Evolutionary conservation across 2,113 vertebrate genomes (phyloP), one percentile per base, ranked within the genome.

Genomic region (Pachypanchax playfairii): DNA sequence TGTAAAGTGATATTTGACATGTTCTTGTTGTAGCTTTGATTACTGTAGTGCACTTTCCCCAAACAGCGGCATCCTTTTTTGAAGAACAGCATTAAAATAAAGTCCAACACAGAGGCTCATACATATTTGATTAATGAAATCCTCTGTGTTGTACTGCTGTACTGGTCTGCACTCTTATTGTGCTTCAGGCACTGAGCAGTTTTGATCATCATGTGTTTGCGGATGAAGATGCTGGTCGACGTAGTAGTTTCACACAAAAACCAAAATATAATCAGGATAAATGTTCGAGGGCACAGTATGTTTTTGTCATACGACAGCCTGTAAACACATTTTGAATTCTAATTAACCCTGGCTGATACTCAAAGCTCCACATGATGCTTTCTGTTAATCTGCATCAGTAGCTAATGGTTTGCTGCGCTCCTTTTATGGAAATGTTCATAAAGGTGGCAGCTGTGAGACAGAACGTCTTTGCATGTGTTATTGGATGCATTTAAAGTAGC

Each of bases 121-220:
- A 9, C 76, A 86, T 83, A 76, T 84, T 89, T 88, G 77, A 87
- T 74, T 68, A 18, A 22, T 46, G 17, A 48, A 77, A 71, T 82
- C 65, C 76, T 77, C 61, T 39, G 44, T 59, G 62, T 67, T 43
- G 62, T 42, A 14, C 58, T 49, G 61, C 65, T 13, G 17, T 38
- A 28, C 48, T 70, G 73, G 57, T 74, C 67, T 48, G 43, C 14
- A 20, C 18, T 46, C 24, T 54, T 70, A 9, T 39, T 71, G 29
- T 25, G 22, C 50, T 77, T 71, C 12, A 55, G 49, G 59, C 36
- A 35, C 65, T 35, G 26, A 53, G 52, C 63, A 20, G 59, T 65
- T 78, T 76, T 72, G 68, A 74, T 72, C 69, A 65, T 62, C 36
- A 29, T 25, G 44, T 10, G 42, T 50, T 13, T 59, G 44, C 44